Evolutionary conservation across 2,113 vertebrate genomes (phyloP).

Genomic region (Asarcornis scutulata): DNA sequence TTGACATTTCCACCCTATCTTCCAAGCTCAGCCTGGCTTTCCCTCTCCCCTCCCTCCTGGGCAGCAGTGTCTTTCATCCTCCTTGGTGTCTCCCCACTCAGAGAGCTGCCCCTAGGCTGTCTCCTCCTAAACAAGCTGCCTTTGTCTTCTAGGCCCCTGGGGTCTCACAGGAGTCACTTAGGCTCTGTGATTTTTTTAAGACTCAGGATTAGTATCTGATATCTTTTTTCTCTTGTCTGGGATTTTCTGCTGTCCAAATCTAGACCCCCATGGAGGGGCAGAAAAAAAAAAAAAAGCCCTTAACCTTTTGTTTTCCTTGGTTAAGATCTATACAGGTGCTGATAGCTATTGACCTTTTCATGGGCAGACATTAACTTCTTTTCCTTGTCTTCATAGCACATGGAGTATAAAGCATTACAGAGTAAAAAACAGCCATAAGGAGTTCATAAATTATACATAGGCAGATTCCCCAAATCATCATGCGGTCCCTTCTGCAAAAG

Average conservation of each 20-base stretch:
- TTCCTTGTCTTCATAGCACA: not conserved
- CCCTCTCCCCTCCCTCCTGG: not conserved
- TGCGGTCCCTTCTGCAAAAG: not conserved
- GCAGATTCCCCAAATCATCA: conserved; percentile 53
- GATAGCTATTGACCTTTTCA: not conserved
- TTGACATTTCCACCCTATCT: conserved; percentile 34
- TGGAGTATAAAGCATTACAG: not conserved
- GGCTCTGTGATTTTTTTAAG: conserved; percentile 28
- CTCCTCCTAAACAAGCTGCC: conserved; percentile 51
- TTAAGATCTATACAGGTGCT: not conserved
- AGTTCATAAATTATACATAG: conserved; percentile 57
- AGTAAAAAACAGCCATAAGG: conserved; percentile 44
- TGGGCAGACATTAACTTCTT: not conserved
- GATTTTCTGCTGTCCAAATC: not conserved
- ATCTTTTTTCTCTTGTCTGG: conserved; percentile 13
- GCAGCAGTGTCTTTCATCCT: conserved; percentile 33
- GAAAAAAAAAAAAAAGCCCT: not conserved
- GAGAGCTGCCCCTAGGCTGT: conserved; percentile 43
- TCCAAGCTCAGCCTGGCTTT: conserved; percentile 1
- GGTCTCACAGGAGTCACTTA: conserved; percentile 31
- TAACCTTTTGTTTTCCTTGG: conserved; percentile 5
- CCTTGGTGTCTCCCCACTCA: conserved; percentile 24
- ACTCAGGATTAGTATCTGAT: conserved; percentile 19
- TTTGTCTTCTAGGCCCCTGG: conserved; percentile 36
- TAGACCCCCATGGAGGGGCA: not conserved